A percentile compares a stretch with the other conserved stretches of the same genome.
phyloP scores from a whole-genome alignment of 2,888 invertebrate species.

The Barypeithes pellucidus region DNA sequence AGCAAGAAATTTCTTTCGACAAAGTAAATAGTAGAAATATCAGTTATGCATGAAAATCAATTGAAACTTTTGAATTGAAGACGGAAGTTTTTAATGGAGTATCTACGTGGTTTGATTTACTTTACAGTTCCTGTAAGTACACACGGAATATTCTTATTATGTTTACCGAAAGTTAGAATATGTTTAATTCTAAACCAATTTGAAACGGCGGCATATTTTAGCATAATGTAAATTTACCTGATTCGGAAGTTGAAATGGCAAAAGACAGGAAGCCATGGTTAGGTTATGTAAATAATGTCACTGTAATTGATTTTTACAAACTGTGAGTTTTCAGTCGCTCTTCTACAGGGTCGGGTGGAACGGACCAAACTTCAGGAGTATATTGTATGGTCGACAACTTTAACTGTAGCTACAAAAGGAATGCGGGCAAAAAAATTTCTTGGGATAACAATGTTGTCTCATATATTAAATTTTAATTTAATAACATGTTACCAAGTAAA shows the following conservation, averaged over 20 bases:
- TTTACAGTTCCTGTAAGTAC: slow-evolving; percentile 45
- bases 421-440: too few relatives aligned
- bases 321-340: too few relatives aligned
- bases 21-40: slow-evolving; percentile 44
- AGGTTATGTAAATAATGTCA: too few relatives aligned
- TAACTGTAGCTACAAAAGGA: too few relatives aligned
- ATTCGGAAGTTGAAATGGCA: not conserved
- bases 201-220: slow-evolving; percentile 3
- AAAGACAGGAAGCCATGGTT: too few relatives aligned
- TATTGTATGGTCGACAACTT: too few relatives aligned
- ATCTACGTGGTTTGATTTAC: slow-evolving; percentile 38
- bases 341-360: too few relatives aligned
- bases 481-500: too few relatives aligned
- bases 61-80: slow-evolving; percentile 43
- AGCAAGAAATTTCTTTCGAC: not conserved
- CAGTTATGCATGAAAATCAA: slow-evolving; percentile 44
- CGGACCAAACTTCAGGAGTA: too few relatives aligned
- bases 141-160: slow-evolving; percentile 42
- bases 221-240: not conserved
- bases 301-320: too few relatives aligned
- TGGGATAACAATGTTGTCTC: too few relatives aligned
- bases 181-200: not conserved
- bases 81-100: slow-evolving; percentile 45
- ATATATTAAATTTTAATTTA: too few relatives aligned
- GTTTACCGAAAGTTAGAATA: slow-evolving; percentile 23